Evolutionary conservation across 2,888 invertebrate species (phyloP), one percentile per base, ranked within the genome.

Genomic region (Thelaira solivaga): DNA sequence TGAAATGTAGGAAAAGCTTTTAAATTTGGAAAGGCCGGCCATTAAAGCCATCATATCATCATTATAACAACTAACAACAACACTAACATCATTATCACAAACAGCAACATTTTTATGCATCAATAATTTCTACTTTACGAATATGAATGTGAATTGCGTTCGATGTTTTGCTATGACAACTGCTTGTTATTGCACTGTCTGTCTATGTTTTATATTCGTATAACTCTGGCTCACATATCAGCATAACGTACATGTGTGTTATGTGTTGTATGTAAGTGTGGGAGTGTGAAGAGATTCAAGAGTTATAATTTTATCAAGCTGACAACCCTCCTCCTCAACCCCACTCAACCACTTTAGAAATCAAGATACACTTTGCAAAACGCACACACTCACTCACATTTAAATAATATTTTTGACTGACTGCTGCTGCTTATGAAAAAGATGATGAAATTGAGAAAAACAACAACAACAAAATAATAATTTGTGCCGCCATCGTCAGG

Each of bases 91-190:
- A 62, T 49, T 39, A 57, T 49, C 31, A 62, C 24, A 18, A 64
- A 22, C 49, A 47, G 53, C 43, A 74, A 74, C 61, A 78, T 74
- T 74, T 69, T 74, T 26, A 69, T 73, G 76, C 75, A 76, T 73
- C 72, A 75, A 24, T 73, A 47, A 72, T 59, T 76, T 80, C 57
- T 59, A 65, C 57, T 76, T 72, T 72, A 16, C 51, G 49, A 79
- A 72, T 75, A 36, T 61, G 75, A 79, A 72, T 75, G 43, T 61
- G 75, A 79, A 79, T 75, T 75, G 61, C 51, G 53, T 73, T 64
- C 68, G 53, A 69, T 64, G 47, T 47, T 76, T 80, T 80, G 80
- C 76, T 45, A 73, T 76, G 64, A 59, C 68, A 80, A 80, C 80
- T 64, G 49, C 68, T 68, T 76, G 72, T 76, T 80, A 73, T 76